Evolutionary conservation across 2,113 vertebrate species (phyloP).

Genomic region (Athene noctua): DNA sequence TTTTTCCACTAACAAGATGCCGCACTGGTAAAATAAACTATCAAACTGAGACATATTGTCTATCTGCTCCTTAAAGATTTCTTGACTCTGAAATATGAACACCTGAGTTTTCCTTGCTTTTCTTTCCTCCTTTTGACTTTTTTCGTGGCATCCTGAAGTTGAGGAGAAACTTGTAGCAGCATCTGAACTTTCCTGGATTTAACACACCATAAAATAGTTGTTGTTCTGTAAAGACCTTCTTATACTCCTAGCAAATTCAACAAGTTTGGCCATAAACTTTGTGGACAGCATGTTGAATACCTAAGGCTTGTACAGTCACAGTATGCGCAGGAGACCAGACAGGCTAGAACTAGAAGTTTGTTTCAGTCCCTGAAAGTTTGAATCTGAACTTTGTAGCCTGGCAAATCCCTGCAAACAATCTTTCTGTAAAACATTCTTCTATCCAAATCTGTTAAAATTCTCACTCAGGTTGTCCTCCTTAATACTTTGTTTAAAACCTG

Average conservation of each 20-base stretch:
- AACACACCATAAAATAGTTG: background rate
- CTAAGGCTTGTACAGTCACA: background rate
- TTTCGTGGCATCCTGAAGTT: background rate
- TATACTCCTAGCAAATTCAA: background rate
- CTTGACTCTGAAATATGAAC: background rate
- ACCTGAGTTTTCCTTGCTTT: background rate
- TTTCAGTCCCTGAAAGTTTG: background rate
- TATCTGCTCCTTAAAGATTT: background rate
- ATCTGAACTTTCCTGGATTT: background rate
- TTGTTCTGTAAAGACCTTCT: background rate
- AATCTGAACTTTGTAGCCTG: background rate
- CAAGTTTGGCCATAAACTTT: background rate
- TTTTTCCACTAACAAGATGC: background rate
- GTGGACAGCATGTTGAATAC: background rate
- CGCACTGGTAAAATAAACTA: background rate
- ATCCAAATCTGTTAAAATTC: background rate
- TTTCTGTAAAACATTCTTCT: background rate
- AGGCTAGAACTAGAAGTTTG: background rate
- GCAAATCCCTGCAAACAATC: background rate
- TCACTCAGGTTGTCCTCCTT: background rate
- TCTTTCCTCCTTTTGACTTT: background rate
- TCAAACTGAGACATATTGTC: background rate
- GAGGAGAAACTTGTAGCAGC: background rate
- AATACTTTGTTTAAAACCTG: background rate
- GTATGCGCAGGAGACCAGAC: background rate